Conservation (phyloP, 2,888 invertebrate genomes). For the Drosophila phalerata region DNA sequence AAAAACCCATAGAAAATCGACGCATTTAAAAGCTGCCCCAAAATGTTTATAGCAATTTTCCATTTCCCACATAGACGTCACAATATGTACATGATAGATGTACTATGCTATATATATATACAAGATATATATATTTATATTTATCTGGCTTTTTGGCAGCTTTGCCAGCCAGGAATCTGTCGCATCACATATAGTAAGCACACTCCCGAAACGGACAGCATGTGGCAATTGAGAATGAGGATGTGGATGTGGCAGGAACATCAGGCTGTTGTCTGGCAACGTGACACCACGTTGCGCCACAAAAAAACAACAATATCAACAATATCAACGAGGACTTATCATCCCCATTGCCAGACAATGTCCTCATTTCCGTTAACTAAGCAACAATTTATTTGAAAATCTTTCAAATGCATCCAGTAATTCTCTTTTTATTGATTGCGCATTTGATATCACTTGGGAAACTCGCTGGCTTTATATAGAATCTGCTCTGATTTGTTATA, state of each 20-base stretch:
- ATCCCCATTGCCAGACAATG: conserved; percentile 7
- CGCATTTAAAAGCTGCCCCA: conserved; percentile 31
- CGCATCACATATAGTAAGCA: conserved; percentile 26
- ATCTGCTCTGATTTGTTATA: too few relatives aligned
- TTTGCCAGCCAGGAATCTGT: conserved; percentile 29
- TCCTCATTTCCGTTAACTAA: conserved; percentile 13
- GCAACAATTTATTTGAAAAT: background rate
- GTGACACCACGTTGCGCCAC: conserved; percentile 12
- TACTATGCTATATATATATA: conserved; percentile 3
- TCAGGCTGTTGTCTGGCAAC: conserved; percentile 14
- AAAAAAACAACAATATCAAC: conserved; percentile 11
- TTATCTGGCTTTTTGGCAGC: conserved; percentile 19
- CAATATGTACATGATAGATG: conserved; percentile 13
- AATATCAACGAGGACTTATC: conserved; percentile 6
- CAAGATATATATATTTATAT: conserved; percentile 6
- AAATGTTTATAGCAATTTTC: conserved; percentile 59
- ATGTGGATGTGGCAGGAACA: background rate
- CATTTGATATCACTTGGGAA: background rate
- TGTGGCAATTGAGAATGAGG: conserved; percentile 5
- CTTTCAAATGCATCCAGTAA: conserved; percentile 5
- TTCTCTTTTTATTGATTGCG: conserved; percentile 2
- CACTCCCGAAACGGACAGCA: background rate
- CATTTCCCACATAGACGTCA: conserved; percentile 41
- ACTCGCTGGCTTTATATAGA: background rate
- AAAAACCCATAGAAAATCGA: conserved; percentile 18